Evolutionary conservation across 2,888 invertebrate species (phyloP), one percentile per base, ranked within the genome.

Genomic region (Brachyptera risi): DNA sequence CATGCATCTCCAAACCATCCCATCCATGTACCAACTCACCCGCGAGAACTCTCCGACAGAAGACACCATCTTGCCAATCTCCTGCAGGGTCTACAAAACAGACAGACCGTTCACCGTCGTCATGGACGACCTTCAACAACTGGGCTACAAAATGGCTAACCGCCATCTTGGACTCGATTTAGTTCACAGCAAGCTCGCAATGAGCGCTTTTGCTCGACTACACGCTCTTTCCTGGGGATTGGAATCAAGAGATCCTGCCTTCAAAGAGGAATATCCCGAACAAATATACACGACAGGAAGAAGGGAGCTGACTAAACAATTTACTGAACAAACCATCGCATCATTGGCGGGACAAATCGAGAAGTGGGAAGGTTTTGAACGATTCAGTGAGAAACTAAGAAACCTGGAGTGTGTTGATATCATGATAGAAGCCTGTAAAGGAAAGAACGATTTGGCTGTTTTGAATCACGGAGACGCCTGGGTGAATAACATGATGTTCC

Each of bases 401-500:
- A 37, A 49, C 0, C 3, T 61, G 2, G 37, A 40, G 4, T 44
- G 58, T 4, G 21, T 56, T 2, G 51, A 26, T 11, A 7, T 5
- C n/a, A n/a, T 60, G 13, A 23, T 17, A 9, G 27, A 59, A 21
- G 2, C 44, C 17, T 21, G 61, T 1, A 49, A 40, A 19, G 24
- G 59, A 13, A 38, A 37, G 5, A n/a, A 21, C 1, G 54, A 50
- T 4, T 37, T 60, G 9, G 54, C 56, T 27, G 65, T 66, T 5
- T 42, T 66, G 17, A 63, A 62, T 37, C 66, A 66, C 44, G 66
- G 66, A 0, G 66, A 66, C 42, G 61, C 56, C 37, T 66, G 65
- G 65, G 47, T 59, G 11, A 66, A 65, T 54, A 66, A 66, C 58
- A 61, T 64, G 24, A 27, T 66, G 26, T 66, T 65, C 49, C 37